Evolutionary conservation across 2,888 invertebrate species (phyloP).

Genomic region (Drosophila emarginata): DNA sequence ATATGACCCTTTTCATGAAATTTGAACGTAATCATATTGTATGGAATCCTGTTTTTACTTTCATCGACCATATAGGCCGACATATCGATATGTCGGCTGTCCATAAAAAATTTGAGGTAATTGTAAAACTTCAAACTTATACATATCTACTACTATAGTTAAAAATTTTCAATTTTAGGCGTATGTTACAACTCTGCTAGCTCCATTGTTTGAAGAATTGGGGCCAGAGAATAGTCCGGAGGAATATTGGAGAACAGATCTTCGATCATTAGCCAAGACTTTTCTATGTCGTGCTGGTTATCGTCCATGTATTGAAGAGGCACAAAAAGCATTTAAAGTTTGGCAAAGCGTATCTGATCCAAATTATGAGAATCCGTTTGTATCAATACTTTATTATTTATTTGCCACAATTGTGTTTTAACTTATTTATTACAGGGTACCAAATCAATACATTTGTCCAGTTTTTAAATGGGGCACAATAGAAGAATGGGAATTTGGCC

Average conservation of each 20-base stretch:
- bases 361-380: conserved; percentile 91
- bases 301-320: conserved; percentile 89
- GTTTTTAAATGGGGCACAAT: conserved; percentile 91
- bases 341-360: conserved; percentile 90
- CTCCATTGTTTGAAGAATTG: conserved; percentile 88
- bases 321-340: conserved; percentile 87
- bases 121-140: neutral
- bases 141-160: no score
- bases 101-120: conserved; percentile 88
- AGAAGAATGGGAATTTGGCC: conserved; percentile 92
- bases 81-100: conserved; percentile 87
- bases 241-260: conserved; percentile 87
- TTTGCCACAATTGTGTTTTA: neutral
- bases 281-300: conserved; percentile 91
- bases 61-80: conserved; percentile 91
- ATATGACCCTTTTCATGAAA: conserved; percentile 90
- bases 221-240: conserved; percentile 85
- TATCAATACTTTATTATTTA: conserved; percentile 50
- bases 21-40: conserved; percentile 89
- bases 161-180: conserved; percentile 82
- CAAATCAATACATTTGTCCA: conserved; percentile 90
- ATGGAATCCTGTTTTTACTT: conserved; percentile 92
- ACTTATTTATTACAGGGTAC: conserved; percentile 84
- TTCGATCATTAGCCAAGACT: conserved; percentile 87
- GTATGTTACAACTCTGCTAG: conserved; percentile 87